phyloP scores from a whole-genome alignment of 2,797 vertebrate genomes.

The Diceros bicornis region DNA sequence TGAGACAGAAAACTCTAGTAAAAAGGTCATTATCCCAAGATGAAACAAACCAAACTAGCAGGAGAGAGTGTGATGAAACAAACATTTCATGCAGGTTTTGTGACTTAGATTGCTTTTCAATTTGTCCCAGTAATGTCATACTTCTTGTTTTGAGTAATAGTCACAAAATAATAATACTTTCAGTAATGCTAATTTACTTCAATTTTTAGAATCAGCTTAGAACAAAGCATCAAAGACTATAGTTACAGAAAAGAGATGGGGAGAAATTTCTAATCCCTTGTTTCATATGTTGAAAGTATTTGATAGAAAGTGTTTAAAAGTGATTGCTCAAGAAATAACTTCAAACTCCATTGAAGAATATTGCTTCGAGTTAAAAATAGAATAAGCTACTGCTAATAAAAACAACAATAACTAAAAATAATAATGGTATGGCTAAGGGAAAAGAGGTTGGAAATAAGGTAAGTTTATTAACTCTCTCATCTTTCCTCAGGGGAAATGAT shows the following conservation, averaged over 20 bases:
- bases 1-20: neutral
- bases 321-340: neutral
- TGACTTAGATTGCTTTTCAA: neutral
- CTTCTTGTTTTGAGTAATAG: neutral
- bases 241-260: neutral
- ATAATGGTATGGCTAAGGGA: neutral
- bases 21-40: neutral
- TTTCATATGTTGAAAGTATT: neutral
- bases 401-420: neutral
- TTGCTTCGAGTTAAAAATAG: neutral
- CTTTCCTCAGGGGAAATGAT: neutral
- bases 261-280: neutral
- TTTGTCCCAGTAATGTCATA: neutral
- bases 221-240: neutral
- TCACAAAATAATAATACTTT: slow-evolving; percentile 4
- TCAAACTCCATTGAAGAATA: neutral
- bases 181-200: neutral
- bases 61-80: neutral
- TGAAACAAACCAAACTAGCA: neutral
- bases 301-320: neutral
- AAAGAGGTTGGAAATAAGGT: neutral
- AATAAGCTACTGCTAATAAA: neutral
- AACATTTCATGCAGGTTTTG: neutral
- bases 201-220: slow-evolving; percentile 5
- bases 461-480: neutral